phyloP scores from a whole-genome alignment of 2,797 vertebrate genomes.

The Uromys caudimaculatus region DNA sequence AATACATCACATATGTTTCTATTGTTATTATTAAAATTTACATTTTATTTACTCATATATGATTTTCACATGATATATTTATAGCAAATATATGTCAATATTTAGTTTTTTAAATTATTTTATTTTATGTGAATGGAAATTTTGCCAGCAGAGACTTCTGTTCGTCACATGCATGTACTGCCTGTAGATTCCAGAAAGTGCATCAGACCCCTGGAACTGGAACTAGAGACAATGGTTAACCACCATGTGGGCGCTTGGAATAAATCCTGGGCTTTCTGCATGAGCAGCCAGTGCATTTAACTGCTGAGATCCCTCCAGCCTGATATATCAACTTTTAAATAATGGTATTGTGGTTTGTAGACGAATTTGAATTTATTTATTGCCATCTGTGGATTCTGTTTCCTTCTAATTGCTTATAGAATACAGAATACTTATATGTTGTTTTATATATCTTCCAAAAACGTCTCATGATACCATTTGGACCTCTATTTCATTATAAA shows the following conservation, averaged over 20 bases:
- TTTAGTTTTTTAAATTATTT: not conserved
- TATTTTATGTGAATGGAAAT: not conserved
- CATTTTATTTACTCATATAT: not conserved
- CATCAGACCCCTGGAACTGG: not conserved
- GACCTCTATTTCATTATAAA: not conserved
- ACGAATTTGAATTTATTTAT: not conserved
- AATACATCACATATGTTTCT: not conserved
- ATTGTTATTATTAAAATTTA: not conserved
- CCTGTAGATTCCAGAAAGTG: not conserved
- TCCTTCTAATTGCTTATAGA: not conserved
- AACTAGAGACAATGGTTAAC: not conserved
- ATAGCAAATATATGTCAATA: not conserved
- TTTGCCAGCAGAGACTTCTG: not conserved
- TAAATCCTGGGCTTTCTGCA: not conserved
- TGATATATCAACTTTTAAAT: not conserved
- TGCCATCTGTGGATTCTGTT: not conserved
- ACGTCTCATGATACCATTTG: not conserved
- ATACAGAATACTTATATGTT: not conserved
- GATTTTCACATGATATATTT: not conserved
- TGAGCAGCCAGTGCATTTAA: not conserved
- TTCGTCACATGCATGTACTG: not conserved
- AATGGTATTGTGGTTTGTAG: not conserved
- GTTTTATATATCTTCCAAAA: not conserved
- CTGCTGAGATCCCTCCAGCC: not conserved
- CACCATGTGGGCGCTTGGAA: not conserved